Evolutionary conservation across 1,140 invertebrate genomes (phyloP).

Genomic region (Drosophila kohkoa): DNA sequence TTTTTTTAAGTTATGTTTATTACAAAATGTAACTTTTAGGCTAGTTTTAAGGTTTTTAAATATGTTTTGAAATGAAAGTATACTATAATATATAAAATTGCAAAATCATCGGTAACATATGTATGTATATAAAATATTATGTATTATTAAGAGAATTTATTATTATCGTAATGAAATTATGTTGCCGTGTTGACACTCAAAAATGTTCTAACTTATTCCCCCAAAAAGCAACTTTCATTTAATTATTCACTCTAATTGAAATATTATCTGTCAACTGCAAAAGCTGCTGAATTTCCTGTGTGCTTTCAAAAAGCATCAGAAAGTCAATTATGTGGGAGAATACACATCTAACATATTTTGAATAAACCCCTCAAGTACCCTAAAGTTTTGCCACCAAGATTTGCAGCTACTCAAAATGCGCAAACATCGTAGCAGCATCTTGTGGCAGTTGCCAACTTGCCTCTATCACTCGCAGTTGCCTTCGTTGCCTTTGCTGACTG

Average conservation of each 20-base stretch:
- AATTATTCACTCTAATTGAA: neutral
- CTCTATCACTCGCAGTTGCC: conserved; percentile 2
- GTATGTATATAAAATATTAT: no score
- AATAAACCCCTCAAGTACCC: conserved; percentile 34
- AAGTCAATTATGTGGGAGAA: conserved; percentile 3
- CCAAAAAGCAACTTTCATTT: no score
- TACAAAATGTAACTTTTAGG: neutral
- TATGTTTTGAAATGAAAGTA: neutral
- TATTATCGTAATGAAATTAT: no score
- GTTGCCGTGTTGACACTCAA: no score
- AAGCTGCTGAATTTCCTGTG: neutral
- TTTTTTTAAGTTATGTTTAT: no score
- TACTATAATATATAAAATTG: no score
- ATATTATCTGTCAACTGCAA: conserved; percentile 1
- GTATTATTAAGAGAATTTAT: no score
- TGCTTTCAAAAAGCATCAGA: neutral
- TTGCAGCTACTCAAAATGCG: conserved; percentile 41
- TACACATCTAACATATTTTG: neutral
- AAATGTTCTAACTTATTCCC: no score
- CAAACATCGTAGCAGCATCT: conserved; percentile 37
- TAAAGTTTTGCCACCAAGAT: conserved; percentile 59
- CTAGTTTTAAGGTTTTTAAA: neutral
- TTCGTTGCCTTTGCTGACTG: neutral
- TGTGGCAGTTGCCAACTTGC: conserved; percentile 19
- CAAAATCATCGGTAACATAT: no score